Conservation (phyloP, 1,140 invertebrate genomes). For the Drosophila repleta region DNA sequence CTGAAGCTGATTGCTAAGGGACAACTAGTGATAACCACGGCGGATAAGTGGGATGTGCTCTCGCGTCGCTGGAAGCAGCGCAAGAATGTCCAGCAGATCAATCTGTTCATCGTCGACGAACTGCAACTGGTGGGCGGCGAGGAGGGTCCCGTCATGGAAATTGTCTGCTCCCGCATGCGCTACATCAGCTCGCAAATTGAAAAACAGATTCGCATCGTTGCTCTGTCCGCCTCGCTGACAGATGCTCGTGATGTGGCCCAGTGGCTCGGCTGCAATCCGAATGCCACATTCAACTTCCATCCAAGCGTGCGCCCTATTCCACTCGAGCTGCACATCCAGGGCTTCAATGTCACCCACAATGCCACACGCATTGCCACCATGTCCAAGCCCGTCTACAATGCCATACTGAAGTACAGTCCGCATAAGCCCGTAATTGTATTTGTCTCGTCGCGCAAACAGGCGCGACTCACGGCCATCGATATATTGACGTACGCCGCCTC, state of each 20-base stretch:
- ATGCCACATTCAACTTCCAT: slow-evolving; percentile 98
- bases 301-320: slow-evolving; percentile 98
- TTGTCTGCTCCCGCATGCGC: slow-evolving; percentile 98
- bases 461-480: slow-evolving; percentile 97
- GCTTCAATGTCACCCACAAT: slow-evolving; percentile 99
- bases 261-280: slow-evolving; percentile 97
- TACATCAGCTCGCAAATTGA: slow-evolving; percentile 99
- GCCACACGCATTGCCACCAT: slow-evolving; percentile 97
- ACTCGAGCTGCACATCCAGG: slow-evolving; percentile 97
- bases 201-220: slow-evolving; percentile 96
- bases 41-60: slow-evolving; percentile 99
- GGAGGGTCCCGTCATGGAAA: slow-evolving; percentile 96
- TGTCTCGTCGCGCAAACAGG: slow-evolving; percentile 97
- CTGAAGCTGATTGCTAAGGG: slow-evolving; percentile 96
- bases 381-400: slow-evolving; percentile 98
- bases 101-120: slow-evolving; percentile 99
- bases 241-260: slow-evolving; percentile 98
- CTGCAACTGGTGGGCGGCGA: slow-evolving; percentile 95
- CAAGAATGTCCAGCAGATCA: slow-evolving; percentile 98
- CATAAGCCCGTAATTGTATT: slow-evolving; percentile 97
- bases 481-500: slow-evolving; percentile 96
- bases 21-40: slow-evolving; percentile 97
- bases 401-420: slow-evolving; percentile 94
- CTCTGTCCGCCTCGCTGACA: slow-evolving; percentile 95
- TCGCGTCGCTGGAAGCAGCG: slow-evolving; percentile 99